Conservation (phyloP, 2,113 vertebrate species). For the Apus apus region DNA sequence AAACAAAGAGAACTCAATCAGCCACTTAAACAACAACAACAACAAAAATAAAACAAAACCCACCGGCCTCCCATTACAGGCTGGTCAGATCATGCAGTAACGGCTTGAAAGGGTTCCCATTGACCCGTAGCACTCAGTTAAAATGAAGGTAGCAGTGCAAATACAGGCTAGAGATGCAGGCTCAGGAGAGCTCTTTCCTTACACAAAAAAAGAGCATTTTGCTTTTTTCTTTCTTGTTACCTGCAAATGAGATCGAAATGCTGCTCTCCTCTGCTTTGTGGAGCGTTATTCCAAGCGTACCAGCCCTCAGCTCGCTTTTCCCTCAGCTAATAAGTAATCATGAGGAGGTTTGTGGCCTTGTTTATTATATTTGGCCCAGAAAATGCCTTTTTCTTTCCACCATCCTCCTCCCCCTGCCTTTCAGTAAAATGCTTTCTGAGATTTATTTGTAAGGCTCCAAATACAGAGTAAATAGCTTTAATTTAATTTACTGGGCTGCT, state of each 20-base stretch:
- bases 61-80: background rate
- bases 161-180: background rate
- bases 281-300: background rate
- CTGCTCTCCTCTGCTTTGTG: background rate
- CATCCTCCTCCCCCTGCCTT: conserved; percentile 4
- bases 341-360: conserved; percentile 61
- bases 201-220: background rate
- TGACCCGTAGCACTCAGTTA: background rate
- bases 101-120: background rate
- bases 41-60: background rate
- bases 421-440: conserved; percentile 63
- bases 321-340: conserved; percentile 73
- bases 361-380: conserved; percentile 66
- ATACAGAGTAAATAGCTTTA: conserved; percentile 65
- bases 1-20: background rate
- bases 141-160: background rate
- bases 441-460: conserved; percentile 70
- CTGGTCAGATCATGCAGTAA: background rate
- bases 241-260: background rate
- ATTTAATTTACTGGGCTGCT: conserved; percentile 70
- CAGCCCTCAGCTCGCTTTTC: conserved; percentile 33
- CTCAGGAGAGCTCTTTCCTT: conserved; percentile 1
- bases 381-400: conserved; percentile 26
- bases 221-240: background rate
- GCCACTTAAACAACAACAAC: background rate